Base-by-base conservation (phyloP, 1,140 invertebrate species). In the Oedothorax gibbosus region DNA sequence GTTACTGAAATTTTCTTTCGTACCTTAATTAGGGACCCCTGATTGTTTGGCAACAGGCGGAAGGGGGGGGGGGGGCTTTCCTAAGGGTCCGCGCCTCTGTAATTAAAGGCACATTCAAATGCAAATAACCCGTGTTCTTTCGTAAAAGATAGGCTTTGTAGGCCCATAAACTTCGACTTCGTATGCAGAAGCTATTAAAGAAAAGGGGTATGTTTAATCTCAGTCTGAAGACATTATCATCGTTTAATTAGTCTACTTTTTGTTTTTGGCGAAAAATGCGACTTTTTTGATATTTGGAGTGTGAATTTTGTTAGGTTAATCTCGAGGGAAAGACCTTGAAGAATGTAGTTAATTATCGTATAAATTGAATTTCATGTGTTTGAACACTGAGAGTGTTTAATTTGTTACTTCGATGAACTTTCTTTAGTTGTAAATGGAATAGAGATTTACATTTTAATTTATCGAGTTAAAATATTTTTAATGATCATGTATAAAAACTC, bases 41-140 rank as follows among this genome's bases (percentile, higher is more conserved):
- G 65, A 71, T 81, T 81, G 66, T 81, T 81, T 81, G 78, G 78
- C 71, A 81, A 71, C 78, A 60, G 68, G 65, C 78, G 8, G 51
- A 15, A 54, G 68, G 56, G 66, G 62, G 57, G 60, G 60, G 11
- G 14, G 21, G 14, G 57, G 21, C 57, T 62, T 77, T 18, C 8
- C 35, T 35, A 35, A 60, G 56, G 56, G 50, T 60, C 78, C 15
- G 20, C 20, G 65, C 68, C 50, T 69, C 18, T 53, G 71, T 81
- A 81, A 81, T 81, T 81, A 81, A 81, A 68, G 78, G 10, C 54
- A 51, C 66, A 81, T 81, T 81, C 78, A 81, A 60, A 81, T 81
- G 78, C 78, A 81, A 81, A 81, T 81, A 54, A 54, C 21, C 11
- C 68, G 12, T 56, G 65, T 53, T 62, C 20, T n/a, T 71, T 7